Evolutionary conservation across 1,140 invertebrate genomes (phyloP), one percentile per base, ranked within the genome.

Genomic region (Saccostrea glomerata): DNA sequence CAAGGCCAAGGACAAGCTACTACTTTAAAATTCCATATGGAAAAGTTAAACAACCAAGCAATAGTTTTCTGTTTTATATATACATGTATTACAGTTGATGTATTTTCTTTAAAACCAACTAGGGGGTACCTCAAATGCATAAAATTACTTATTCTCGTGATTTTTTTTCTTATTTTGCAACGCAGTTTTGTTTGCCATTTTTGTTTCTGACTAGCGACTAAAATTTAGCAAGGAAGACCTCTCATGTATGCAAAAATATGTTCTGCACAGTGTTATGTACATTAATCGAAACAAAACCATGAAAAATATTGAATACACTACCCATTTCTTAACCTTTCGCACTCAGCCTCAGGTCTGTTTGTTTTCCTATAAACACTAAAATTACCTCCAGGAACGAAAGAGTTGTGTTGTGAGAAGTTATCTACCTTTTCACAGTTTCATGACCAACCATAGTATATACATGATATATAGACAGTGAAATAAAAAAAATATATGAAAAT

Each of bases 251-350:
- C 3, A 3, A 15, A 77, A 5, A 3, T 12, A 25, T 11, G 23
- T 77, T 30, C 7, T 23, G 1, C n/a, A 36, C 7, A 36, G 12
- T 77, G 15, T 12, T 15, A 30, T 15, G 70, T 7, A 12, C 23
- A 36, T 25, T 36, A 13, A 30, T 15, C 15, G 5, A 30, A 30
- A 25, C 15, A 30, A 3, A 77, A 77, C 4, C 12, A 2, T 12
- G 25, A 36, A 77, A 23, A 25, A 77, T 15, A 12, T 23, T 36
- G 25, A 36, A 77, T 77, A 77, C 25, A 77, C 23, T 77, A 77
- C 70, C 70, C 70, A 36, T 30, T 77, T 77, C 2, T 30, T 77
- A 77, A 77, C 70, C 70, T 77, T 77, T 77, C 70, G 25, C 30
- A 77, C 70, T 36, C 70, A 30, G 2, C 36, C 70, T 36, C 70